Conservation (phyloP, 2,888 invertebrate species). For the Parasteatoda lunata region DNA sequence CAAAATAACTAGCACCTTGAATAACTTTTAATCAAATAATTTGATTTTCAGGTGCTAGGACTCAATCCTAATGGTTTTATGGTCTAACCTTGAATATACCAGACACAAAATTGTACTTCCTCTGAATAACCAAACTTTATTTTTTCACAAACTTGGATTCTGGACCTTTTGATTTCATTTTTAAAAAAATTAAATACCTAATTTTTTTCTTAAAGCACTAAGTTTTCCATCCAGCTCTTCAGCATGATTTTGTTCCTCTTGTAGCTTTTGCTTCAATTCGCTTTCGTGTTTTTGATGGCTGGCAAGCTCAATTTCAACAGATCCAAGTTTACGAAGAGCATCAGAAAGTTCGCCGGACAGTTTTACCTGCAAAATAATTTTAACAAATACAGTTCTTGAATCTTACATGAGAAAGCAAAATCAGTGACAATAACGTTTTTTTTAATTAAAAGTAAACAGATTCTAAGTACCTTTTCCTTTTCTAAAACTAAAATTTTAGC, state of each 20-base stretch:
- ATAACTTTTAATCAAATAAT: no score
- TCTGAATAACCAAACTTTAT: no score
- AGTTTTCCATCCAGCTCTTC: slow-evolving; percentile 1
- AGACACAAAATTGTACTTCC: no score
- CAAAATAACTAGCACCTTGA: no score
- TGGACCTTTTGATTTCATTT: no score
- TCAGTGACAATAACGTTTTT: no score
- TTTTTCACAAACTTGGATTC: no score
- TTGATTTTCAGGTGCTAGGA: no score
- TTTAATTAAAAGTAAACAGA: not conserved
- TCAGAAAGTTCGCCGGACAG: slow-evolving; percentile 33
- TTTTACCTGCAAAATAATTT: slow-evolving; percentile 26
- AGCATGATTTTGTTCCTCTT: slow-evolving; percentile 17
- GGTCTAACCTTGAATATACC: no score
- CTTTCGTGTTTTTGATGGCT: slow-evolving; percentile 19
- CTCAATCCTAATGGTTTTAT: no score
- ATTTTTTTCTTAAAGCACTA: not conserved
- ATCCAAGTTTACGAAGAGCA: slow-evolving; percentile 22
- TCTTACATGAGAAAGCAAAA: no score
- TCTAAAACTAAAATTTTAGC: slow-evolving; percentile 56
- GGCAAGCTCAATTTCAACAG: slow-evolving; percentile 26
- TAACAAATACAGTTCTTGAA: no score
- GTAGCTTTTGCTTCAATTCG: slow-evolving; percentile 35
- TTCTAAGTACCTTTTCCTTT: slow-evolving; percentile 56
- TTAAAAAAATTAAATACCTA: not conserved